Conservation (phyloP, 2,797 vertebrate genomes). For the Fratercula arctica region DNA sequence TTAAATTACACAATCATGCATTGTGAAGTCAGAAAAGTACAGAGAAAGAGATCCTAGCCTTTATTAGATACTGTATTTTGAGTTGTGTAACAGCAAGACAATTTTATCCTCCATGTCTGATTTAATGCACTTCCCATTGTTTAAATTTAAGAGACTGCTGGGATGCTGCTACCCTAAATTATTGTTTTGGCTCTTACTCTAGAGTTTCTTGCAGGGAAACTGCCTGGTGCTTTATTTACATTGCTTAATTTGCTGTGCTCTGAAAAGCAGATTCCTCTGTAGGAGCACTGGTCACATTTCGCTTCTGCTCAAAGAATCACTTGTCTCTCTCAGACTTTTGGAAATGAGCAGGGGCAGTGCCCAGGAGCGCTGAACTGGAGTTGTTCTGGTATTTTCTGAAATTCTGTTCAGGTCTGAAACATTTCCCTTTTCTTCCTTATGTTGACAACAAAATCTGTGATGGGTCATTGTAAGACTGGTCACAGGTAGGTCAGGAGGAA, state of each 20-base stretch:
- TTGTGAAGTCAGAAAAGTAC: background rate
- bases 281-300: background rate
- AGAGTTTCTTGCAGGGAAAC: background rate
- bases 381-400: background rate
- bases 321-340: background rate
- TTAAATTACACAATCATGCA: background rate
- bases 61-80: background rate
- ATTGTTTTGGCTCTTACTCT: background rate
- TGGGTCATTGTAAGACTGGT: background rate
- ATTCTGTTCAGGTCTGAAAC: background rate
- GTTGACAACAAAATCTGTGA: background rate
- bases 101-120: background rate
- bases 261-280: background rate
- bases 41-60: background rate
- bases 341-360: background rate
- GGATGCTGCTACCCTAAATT: background rate
- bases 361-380: background rate
- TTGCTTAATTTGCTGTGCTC: background rate
- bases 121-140: background rate
- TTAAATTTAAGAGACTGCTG: background rate
- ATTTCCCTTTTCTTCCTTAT: background rate
- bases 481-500: background rate
- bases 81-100: background rate
- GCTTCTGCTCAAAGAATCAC: background rate
- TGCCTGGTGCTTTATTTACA: background rate